Base-by-base conservation (phyloP, 2,888 invertebrate species). In the Balanococcus diminutus region DNA sequence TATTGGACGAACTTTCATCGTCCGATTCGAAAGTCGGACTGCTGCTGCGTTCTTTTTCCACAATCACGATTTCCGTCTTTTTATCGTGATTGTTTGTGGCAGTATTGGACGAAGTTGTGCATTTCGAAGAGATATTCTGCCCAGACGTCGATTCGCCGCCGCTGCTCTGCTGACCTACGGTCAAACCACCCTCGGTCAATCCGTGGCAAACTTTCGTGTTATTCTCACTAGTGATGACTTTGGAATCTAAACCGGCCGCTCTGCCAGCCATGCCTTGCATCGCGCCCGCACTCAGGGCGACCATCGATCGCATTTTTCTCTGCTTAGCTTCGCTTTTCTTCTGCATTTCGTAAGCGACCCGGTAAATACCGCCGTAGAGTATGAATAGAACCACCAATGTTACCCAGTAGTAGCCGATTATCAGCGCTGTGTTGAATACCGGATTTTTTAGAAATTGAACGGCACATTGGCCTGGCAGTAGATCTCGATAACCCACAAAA, bases 381-480 rank as follows among this genome's bases (percentile, higher is more conserved):
- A 97, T 94, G 89, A 98, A 97, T 87, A 99, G 93, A 61, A 99
- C 97, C 86, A 98, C 94, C 42, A 99, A 91, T 0, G 99, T 99
- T 72, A 96, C 97, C 98, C 98, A 99, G 90, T 98, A 99, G 90
- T 99, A 99, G 82, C 95, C 96, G 88, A 99, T 97, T 86, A 98
- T 98, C 87, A 99, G 92, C 83, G 98, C 96, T 88, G 98, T 98
- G 90, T 99, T 99, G 90, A 99, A 98, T 85, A 98, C 94, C 0
- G 98, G 97, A 90, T 99, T 97, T 90, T 98, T 98, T 87, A 99
- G 92, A 91, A 99, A 99, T 91, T 99, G 98, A 19, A 99, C 98
- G 86, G 96, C 95, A 90, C 98, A 99, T 90, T 96, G 95, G 1
- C 96, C 96, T 16, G 96, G 95, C 88, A 93, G 91, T 84, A 98